Base-by-base conservation (phyloP, 2,888 invertebrate species). In the Sinhomidia bicolor region DNA sequence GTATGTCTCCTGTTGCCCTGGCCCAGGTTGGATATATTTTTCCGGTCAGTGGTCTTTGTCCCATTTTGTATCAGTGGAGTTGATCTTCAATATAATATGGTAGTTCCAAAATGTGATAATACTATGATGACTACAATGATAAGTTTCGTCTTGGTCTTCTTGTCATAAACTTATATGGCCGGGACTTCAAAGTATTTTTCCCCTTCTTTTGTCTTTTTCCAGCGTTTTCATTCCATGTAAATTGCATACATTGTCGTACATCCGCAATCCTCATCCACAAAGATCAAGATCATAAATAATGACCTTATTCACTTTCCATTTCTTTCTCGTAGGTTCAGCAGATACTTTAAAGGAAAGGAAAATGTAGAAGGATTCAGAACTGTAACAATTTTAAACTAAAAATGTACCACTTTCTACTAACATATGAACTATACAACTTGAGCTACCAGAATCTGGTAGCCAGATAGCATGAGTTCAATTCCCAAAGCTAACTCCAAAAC, bases 1-100 rank as follows among this genome's bases (percentile, higher is more conserved):
- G 29, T 4, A 65, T 17, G 10, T 62, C 29, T 1, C 60, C 17
- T 1, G 41, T n/a, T 23, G 6, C 29, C 14, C 71, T 17, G 20
- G 44, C 71, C 9, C 23, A 5, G 0, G 10, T 23, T 4, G 71
- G 71, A 7, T 7, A 71, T 14, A 71, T 26, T 23, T 71, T 71
- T 1, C 47, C 71, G 0, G 71, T 71, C 1, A 71, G 71, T 20
- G 71, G 71, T 71, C 71, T 6, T 10, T 71, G 71, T 7, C 71
- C 71, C 71, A 71, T 71, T n/a, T 20, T 71, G n/a, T n/a, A n/a
- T n/a, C n/a, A n/a, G n/a, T n/a, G n/a, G n/a, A 41, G 14, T 32
- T 26, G 10, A 5, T 20, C 3, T 17, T 54, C 54, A 17, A 2
- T 10, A 14, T 29, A 26, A 29, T 2, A 17, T 60, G 6, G 5